These are phyloP conservation scores for Lasiurus borealis DNA, from an alignment of 2,113 vertebrate genomes.

Conservation along the genomic window DNA sequence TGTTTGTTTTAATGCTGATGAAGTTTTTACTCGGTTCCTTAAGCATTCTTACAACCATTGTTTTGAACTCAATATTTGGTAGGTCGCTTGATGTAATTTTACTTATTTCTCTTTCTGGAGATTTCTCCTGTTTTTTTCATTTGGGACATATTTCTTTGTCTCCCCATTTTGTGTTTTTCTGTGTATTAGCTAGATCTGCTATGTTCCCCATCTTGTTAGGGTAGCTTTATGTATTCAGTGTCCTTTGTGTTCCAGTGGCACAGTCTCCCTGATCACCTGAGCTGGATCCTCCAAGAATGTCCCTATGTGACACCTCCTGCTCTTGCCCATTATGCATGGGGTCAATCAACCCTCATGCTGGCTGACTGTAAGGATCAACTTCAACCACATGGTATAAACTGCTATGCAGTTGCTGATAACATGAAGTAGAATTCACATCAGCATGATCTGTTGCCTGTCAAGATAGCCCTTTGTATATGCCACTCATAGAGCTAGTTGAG, in stretches of 20 bases:
- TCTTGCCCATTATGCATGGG: background rate
- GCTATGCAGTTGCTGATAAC: background rate
- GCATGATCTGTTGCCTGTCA: background rate
- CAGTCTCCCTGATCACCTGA: background rate
- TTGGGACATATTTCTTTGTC: background rate
- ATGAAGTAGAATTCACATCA: background rate
- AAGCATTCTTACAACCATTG: background rate
- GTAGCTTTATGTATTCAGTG: background rate
- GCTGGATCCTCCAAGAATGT: background rate
- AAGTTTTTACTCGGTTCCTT: background rate
- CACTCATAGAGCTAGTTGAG: background rate
- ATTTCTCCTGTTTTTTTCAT: background rate
- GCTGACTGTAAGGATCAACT: background rate
- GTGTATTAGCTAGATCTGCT: background rate
- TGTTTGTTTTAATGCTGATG: background rate
- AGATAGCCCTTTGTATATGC: background rate
- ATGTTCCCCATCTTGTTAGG: background rate
- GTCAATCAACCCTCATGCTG: background rate
- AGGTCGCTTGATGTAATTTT: background rate
- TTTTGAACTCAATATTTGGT: background rate
- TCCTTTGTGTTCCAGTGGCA: background rate
- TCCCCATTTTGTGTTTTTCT: background rate
- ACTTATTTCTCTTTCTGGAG: background rate
- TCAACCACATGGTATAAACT: background rate
- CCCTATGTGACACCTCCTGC: background rate